Percentiles rank a stretch among this genome's conserved stretches.
Conservation (phyloP, 2,113 vertebrate genomes). For the Callorhinus ursinus region DNA sequence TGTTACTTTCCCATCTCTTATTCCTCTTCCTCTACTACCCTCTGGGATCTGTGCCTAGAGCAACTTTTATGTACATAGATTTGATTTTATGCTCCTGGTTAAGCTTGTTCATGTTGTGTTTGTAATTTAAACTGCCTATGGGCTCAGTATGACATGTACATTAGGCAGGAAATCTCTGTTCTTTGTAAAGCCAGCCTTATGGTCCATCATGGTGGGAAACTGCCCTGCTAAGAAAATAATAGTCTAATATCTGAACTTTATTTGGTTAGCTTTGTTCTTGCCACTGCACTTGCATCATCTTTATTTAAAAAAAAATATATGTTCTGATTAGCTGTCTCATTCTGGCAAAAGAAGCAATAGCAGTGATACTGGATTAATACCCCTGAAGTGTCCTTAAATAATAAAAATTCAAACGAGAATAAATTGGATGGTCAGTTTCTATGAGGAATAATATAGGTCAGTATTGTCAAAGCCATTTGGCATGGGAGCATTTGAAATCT, state of each 20-base stretch:
- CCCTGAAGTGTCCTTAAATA: background rate
- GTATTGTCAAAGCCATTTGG: background rate
- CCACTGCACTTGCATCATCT: background rate
- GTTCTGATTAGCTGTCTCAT: background rate
- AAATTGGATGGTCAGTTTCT: background rate
- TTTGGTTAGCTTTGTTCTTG: background rate
- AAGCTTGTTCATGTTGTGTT: slow-evolving; percentile 17
- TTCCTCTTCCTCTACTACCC: background rate
- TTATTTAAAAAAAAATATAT: background rate
- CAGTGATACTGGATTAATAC: background rate
- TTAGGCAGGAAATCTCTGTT: background rate
- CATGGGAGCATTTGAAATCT: background rate
- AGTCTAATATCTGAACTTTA: background rate
- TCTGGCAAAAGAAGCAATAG: background rate
- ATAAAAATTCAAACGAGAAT: background rate
- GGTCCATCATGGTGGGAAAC: background rate
- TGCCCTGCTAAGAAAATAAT: background rate
- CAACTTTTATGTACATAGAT: background rate
- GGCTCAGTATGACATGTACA: background rate
- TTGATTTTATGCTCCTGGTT: slow-evolving; percentile 1
- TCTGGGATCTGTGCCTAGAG: slow-evolving; percentile 1
- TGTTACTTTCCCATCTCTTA: background rate
- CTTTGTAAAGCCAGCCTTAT: background rate
- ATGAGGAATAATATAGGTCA: background rate
- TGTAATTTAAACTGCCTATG: slow-evolving; percentile 55